Evolutionary conservation across 92 coral and sea anemone species (phyloP).

Genomic region (Porites cylindrica): DNA sequence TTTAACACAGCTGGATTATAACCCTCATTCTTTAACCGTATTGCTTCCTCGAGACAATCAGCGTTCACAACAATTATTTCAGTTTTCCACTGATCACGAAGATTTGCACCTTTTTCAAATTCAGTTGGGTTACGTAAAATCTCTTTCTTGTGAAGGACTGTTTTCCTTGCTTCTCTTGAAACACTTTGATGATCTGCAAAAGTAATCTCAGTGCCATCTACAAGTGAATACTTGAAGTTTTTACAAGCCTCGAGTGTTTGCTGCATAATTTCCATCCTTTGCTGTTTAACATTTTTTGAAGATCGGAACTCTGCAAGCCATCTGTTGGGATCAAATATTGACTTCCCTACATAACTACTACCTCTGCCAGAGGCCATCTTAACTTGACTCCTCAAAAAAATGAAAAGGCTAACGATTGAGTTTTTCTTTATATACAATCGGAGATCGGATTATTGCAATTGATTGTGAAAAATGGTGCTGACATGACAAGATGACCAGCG

Average conservation of each 20-base stretch:
- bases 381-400: background rate
- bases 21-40: conserved; percentile 62
- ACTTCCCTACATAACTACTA: background rate
- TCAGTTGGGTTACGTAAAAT: too few species aligned
- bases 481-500: too few species aligned
- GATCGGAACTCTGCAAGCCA: conserved; percentile 75
- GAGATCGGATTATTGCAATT: background rate
- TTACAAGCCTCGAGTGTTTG: conserved; percentile 78
- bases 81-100: conserved; percentile 30
- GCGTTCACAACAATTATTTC: conserved; percentile 61
- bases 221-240: conserved; percentile 65
- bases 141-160: conserved; percentile 59
- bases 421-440: background rate
- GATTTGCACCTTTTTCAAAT: too few species aligned
- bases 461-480: background rate
- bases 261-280: conserved; percentile 72
- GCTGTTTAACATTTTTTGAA: conserved; percentile 41
- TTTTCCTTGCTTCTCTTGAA: conserved; percentile 73
- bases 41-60: conserved; percentile 85
- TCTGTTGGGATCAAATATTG: conserved; percentile 50
- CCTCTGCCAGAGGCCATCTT: conserved; percentile 32
- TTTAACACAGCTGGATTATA: conserved; percentile 84
- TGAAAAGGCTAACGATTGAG: too few species aligned
- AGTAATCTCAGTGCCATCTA: conserved; percentile 55
- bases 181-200: conserved; percentile 76